Percentiles rank a stretch among this genome's conserved stretches.
phyloP scores from a whole-genome alignment of 2,888 invertebrate species.

The Aphodius granarius region DNA sequence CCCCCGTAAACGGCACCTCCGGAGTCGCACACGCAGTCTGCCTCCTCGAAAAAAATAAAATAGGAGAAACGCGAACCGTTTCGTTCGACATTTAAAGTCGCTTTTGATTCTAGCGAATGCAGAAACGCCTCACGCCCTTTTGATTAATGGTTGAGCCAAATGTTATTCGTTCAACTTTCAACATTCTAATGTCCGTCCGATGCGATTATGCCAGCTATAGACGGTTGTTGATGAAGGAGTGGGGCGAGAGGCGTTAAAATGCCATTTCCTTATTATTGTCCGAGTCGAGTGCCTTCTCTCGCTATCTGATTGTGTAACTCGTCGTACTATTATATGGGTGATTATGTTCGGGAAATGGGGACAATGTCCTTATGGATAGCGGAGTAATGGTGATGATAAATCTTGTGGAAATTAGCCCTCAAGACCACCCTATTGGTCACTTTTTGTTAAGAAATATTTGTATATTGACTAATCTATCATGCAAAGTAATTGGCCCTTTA shows the following conservation, averaged over 20 bases:
- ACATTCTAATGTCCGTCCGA: background rate
- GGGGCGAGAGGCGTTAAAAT: constrained; percentile 23
- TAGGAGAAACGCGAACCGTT: constrained; percentile 16
- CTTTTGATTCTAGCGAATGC: constrained; percentile 22
- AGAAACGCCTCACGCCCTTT: constrained; percentile 28
- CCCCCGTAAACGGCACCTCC: background rate
- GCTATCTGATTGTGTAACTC: background rate
- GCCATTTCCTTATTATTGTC: constrained; percentile 25
- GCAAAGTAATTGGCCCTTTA: too few relatives aligned
- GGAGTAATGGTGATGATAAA: background rate
- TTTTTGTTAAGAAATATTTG: too few relatives aligned
- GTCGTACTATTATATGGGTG: background rate
- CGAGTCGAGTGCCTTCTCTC: background rate
- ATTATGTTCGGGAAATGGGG: background rate
- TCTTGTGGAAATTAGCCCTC: too few relatives aligned
- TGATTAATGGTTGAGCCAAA: constrained; percentile 37
- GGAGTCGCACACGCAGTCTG: background rate
- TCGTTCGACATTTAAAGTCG: constrained; percentile 28
- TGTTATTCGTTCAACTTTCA: constrained; percentile 22
- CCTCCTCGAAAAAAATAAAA: background rate
- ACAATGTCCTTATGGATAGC: background rate
- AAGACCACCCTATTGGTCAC: too few relatives aligned
- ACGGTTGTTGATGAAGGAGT: background rate
- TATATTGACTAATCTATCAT: too few relatives aligned
- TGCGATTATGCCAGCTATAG: background rate